phyloP scores from a whole-genome alignment of 2,797 vertebrate species.

The Sebastes kiyomatsui region DNA sequence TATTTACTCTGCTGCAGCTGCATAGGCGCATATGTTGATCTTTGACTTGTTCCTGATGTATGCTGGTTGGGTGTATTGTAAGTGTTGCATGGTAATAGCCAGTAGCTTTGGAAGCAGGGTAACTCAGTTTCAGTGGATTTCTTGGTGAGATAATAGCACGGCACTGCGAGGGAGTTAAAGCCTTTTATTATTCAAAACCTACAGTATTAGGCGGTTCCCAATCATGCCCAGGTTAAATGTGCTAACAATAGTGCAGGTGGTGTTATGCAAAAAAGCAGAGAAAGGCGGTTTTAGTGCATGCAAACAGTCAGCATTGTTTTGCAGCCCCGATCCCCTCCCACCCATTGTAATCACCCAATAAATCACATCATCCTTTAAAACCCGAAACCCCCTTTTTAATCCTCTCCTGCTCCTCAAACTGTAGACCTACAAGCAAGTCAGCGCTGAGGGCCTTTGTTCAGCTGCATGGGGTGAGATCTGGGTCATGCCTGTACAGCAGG shows the following conservation, averaged over 20 bases:
- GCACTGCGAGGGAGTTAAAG: neutral
- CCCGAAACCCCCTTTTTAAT: slow-evolving; percentile 66
- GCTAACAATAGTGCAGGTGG: slow-evolving; percentile 68
- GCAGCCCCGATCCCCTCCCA: slow-evolving; percentile 53
- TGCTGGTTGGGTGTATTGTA: neutral
- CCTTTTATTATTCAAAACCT: slow-evolving; percentile 35
- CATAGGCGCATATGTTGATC: neutral
- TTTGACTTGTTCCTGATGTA: neutral
- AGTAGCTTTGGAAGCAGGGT: neutral
- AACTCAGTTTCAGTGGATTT: slow-evolving; percentile 16
- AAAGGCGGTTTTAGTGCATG: slow-evolving; percentile 64
- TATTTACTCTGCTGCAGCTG: slow-evolving; percentile 23
- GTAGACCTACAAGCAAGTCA: slow-evolving; percentile 68
- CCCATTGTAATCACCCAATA: slow-evolving; percentile 76
- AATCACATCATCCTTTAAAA: slow-evolving; percentile 83
- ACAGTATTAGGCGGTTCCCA: neutral
- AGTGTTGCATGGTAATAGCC: neutral
- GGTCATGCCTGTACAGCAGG: slow-evolving; percentile 63
- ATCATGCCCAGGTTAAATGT: slow-evolving; percentile 47
- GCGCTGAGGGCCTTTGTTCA: slow-evolving; percentile 77
- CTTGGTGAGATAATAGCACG: neutral
- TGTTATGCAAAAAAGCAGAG: slow-evolving; percentile 54
- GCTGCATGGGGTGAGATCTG: slow-evolving; percentile 75
- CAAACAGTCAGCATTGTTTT: slow-evolving; percentile 83
- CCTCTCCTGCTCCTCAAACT: slow-evolving; percentile 62